Base-by-base conservation (phyloP, 2,113 vertebrate genomes). In the Lophotis ruficrista region DNA sequence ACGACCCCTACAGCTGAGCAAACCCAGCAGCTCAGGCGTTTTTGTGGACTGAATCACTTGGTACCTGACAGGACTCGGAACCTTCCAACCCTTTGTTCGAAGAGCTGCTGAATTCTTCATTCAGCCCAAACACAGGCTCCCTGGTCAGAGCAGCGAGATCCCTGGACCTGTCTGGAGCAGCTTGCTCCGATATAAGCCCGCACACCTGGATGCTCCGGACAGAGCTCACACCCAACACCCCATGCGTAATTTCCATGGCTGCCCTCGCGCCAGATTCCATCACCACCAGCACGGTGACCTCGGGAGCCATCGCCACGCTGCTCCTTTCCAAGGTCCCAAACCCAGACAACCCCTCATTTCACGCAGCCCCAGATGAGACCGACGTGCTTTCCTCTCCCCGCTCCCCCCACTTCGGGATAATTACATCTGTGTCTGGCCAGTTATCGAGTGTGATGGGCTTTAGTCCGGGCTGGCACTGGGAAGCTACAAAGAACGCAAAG, bases 211-310 rank as follows among this genome's bases (percentile, higher is more conserved):
- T 33, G n/a, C 68, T 70, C 56, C 6, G 10, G 38, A 4, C 12
- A 6, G 22, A 64, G 27, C 66, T 14, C 9, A 5, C 22, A 31
- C 41, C 45, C 60, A 31, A 19, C 19, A 18, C 6, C 25, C 51
- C 2, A 4, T 19, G 11, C 3, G 1, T 3, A 3, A 18, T 41
- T 51, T 14, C 37, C 2, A 47, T 3, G 13, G 22, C 64, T 30
- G 12, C 13, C 60, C 57, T 68, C 4, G 1, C 4, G 6, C 33
- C 2, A 0, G 12, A 35, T 16, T 51, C 54, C 5, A 9, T 3
- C 6, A 1, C 4, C 3, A 7, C 2, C 1, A 0, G 15, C 54
- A 9, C 0, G 0, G 37, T 6, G 35, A 62, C 61, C 38, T 15
- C 2, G 0, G 0, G 66, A 58, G 30, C 75, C 24, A 6, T 3